Evolutionary conservation across 2,113 vertebrate genomes (phyloP).

Genomic region (Tetraodon nigroviridis): DNA sequence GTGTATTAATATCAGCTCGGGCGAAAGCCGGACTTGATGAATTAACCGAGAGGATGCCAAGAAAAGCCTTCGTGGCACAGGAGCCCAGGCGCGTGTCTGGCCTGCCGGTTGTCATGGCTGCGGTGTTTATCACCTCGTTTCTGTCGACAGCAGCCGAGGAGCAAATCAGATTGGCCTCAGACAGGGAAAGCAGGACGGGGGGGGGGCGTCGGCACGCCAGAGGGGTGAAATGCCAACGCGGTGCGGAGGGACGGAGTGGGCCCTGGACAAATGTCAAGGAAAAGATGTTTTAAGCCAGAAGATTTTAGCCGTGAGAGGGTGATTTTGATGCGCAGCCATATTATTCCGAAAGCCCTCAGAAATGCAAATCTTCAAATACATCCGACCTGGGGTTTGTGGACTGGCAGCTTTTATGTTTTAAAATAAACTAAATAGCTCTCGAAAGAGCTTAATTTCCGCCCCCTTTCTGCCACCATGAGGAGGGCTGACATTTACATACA

Average conservation of each 20-base stretch:
- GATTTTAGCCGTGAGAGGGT: slow-evolving; percentile 31
- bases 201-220: slow-evolving; percentile 62
- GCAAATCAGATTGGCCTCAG: slow-evolving; percentile 72
- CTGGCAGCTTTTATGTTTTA: too few species aligned
- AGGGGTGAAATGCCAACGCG: slow-evolving; percentile 68
- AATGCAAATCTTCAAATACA: neutral
- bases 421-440: too few species aligned
- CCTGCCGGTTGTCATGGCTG: slow-evolving; percentile 71
- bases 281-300: slow-evolving; percentile 13
- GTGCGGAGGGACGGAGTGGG: slow-evolving; percentile 42
- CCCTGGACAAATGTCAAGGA: slow-evolving; percentile 63
- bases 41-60: slow-evolving; percentile 55
- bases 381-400: neutral
- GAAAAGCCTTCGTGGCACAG: slow-evolving; percentile 55
- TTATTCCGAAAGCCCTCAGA: neutral
- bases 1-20: slow-evolving; percentile 44
- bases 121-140: slow-evolving; percentile 70
- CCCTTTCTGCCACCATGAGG: too few species aligned
- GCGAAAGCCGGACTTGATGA: slow-evolving; percentile 51
- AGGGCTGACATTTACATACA: too few species aligned
- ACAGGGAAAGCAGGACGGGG: slow-evolving; percentile 54
- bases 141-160: slow-evolving; percentile 66
- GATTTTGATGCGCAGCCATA: neutral
- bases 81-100: slow-evolving; percentile 51
- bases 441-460: too few species aligned